A percentile compares a stretch with the other conserved stretches of the same genome.
phyloP scores from a whole-genome alignment of 2,797 vertebrate genomes.

The Lindbergichthys nudifrons region DNA sequence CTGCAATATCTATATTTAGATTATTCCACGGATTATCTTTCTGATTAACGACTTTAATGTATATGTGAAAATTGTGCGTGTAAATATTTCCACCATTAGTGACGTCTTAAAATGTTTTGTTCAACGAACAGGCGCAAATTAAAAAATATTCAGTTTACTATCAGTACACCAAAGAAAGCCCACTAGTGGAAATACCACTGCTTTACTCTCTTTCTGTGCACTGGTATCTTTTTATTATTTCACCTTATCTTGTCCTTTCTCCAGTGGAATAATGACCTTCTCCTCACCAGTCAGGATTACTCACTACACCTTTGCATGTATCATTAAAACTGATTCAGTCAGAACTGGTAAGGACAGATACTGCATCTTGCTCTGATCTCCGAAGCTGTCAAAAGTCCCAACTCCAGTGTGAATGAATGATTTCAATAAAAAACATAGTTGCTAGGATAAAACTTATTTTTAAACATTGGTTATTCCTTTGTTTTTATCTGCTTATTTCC shows the following conservation, averaged over 20 bases:
- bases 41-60: background rate
- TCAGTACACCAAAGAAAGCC: too few relatives aligned
- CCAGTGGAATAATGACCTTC: background rate
- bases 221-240: constrained; percentile 9
- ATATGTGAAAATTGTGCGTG: background rate
- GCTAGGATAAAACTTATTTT: too few relatives aligned
- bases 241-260: constrained; percentile 8
- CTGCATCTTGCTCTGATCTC: constrained; percentile 5
- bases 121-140: background rate
- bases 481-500: too few relatives aligned
- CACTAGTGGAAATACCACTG: background rate
- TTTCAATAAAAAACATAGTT: too few relatives aligned
- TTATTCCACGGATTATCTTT: background rate
- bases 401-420: too few relatives aligned
- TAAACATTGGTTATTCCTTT: too few relatives aligned
- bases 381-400: background rate
- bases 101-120: background rate
- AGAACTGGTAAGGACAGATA: too few relatives aligned
- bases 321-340: background rate
- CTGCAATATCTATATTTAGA: background rate
- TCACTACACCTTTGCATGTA: background rate
- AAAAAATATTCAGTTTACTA: background rate
- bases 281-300: constrained; percentile 5
- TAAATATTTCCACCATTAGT: background rate
- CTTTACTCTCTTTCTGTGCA: background rate